phyloP scores from a whole-genome alignment of 1,140 invertebrate species.

The Phymorhynchus buccinoides region DNA sequence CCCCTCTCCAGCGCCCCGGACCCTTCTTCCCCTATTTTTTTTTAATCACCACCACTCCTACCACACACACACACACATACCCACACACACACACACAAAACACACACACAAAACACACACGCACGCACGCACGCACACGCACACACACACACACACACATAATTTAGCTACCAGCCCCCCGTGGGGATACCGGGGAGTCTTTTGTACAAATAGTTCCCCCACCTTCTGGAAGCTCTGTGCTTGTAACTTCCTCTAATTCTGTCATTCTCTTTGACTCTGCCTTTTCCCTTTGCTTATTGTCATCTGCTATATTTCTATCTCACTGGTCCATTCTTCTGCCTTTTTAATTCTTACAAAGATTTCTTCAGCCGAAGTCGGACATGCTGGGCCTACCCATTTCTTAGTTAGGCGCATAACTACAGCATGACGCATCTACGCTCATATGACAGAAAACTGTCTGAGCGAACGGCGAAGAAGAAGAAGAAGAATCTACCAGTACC shows the following conservation, averaged over 20 bases:
- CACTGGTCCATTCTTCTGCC: too few species aligned
- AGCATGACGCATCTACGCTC: too few species aligned
- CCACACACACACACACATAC: constrained; percentile 5
- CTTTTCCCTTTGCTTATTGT: neutral
- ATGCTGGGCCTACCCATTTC: too few species aligned
- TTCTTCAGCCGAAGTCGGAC: too few species aligned
- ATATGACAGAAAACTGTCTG: too few species aligned
- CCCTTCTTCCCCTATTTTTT: neutral
- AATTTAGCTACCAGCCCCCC: neutral
- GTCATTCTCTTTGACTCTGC: neutral
- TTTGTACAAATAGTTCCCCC: too few species aligned
- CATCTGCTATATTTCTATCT: neutral
- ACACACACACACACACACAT: constrained; percentile 9
- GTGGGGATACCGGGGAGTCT: neutral
- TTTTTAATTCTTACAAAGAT: too few species aligned
- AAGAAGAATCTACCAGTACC: too few species aligned
- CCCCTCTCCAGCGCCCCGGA: neutral
- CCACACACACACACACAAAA: constrained; percentile 15
- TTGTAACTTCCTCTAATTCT: neutral
- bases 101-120: constrained; percentile 7
- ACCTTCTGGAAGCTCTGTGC: too few species aligned
- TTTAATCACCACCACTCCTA: neutral
- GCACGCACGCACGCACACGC: neutral
- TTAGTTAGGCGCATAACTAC: too few species aligned
- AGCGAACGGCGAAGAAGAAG: too few species aligned